These are phyloP conservation scores for Numenius arquata DNA, from an alignment of 2,113 vertebrate species.

Conservation along the genomic window DNA sequence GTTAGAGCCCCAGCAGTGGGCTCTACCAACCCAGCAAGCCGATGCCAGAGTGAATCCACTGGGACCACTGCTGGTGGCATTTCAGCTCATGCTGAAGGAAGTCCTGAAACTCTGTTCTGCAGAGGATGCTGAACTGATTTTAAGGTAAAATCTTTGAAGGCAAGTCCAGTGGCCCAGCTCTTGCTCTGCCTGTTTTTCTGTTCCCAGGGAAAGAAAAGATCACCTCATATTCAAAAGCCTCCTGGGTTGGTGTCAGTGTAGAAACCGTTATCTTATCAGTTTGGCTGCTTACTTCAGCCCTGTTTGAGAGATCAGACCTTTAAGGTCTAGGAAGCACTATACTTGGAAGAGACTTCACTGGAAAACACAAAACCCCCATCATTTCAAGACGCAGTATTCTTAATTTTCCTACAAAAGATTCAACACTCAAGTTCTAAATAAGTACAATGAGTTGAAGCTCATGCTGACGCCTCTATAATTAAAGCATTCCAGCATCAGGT, in stretches of 20 bases:
- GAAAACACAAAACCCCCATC: neutral
- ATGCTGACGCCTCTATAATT: neutral
- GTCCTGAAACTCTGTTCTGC: neutral
- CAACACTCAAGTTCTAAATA: neutral
- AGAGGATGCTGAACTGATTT: neutral
- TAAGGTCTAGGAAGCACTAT: neutral
- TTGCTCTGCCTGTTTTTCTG: neutral
- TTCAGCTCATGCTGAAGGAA: neutral
- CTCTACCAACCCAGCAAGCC: neutral
- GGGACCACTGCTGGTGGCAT: neutral
- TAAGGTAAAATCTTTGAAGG: neutral
- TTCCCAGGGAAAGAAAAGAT: neutral
- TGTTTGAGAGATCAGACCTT: neutral
- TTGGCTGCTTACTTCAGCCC: neutral
- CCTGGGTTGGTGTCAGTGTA: rapidly evolving
- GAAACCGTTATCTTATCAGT: neutral
- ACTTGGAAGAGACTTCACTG: neutral
- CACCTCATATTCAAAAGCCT: neutral
- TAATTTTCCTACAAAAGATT: neutral
- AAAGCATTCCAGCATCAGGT: neutral
- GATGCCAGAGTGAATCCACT: neutral
- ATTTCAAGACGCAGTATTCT: neutral
- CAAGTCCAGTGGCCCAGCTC: neutral
- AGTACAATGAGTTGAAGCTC: neutral
- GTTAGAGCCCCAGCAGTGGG: neutral